These are phyloP conservation scores for Tetraodon nigroviridis DNA, from an alignment of 2,113 vertebrate species.

Conservation along the genomic window DNA sequence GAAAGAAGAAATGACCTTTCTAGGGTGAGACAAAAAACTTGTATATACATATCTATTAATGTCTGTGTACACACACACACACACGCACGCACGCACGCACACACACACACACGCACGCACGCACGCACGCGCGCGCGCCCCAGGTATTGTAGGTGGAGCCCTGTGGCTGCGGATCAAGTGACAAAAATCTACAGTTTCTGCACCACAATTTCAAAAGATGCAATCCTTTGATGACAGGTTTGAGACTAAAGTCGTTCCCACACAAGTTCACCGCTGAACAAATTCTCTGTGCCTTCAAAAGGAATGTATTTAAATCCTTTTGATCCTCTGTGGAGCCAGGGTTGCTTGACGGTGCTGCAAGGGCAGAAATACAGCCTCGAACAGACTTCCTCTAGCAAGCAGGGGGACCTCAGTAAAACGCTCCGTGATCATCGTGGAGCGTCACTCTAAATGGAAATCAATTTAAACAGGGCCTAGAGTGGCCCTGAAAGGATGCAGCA, in stretches of 20 bases:
- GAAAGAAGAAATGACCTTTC: neutral
- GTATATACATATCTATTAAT: too few relatives aligned
- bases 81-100: too few relatives aligned
- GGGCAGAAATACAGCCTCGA: slow-evolving; percentile 86
- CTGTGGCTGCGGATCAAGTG: slow-evolving; percentile 22
- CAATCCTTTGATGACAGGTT: slow-evolving; percentile 60
- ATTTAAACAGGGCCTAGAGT: slow-evolving; percentile 78
- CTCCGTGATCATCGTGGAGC: slow-evolving; percentile 78
- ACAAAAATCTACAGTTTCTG: slow-evolving; percentile 30
- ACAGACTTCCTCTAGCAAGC: slow-evolving; percentile 79
- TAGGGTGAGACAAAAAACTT: too few relatives aligned
- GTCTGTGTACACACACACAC: too few relatives aligned
- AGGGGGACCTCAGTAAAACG: slow-evolving; percentile 83
- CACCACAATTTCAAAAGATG: slow-evolving; percentile 45
- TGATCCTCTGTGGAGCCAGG: slow-evolving; percentile 71
- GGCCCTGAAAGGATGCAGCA: slow-evolving; percentile 76
- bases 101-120: too few relatives aligned
- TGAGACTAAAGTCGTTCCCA: slow-evolving; percentile 54
- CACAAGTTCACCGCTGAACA: slow-evolving; percentile 46
- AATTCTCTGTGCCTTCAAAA: slow-evolving; percentile 47
- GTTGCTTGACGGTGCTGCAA: slow-evolving; percentile 59
- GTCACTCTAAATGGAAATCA: slow-evolving; percentile 87
- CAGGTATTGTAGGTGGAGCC: slow-evolving; percentile 23
- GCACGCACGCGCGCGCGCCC: too few relatives aligned
- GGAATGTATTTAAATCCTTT: slow-evolving; percentile 75